Base-by-base conservation (phyloP, 2,797 vertebrate species). In the Myotis daubentonii region DNA sequence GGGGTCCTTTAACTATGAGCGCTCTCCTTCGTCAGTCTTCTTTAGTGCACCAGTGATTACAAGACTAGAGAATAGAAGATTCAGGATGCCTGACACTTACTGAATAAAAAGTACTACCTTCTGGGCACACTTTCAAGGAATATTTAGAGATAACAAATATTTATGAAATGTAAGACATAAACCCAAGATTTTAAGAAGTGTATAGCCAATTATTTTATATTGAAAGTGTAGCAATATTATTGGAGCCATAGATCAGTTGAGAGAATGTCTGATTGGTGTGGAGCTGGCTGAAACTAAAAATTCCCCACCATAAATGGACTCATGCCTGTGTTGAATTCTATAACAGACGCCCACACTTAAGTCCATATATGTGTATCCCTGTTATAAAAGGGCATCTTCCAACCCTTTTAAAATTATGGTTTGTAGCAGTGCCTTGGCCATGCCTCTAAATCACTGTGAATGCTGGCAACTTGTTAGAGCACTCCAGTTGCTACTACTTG, bases 311-410 rank as follows among this genome's bases (percentile, higher is more conserved):
- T 95, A 95, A 92, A 95, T 95, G 96, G 93, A 94, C 87, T 84
- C 89, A 84, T 57, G 23, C 68, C 74, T 82, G 33, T 55, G 44
- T 44, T 93, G 80, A 84, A 87, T 96, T 94, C 80, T 96, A 22
- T 87, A 89, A 71, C 85, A 93, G 71, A 91, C 80, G 60, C 66
- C 80, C 57, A 68, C 0, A 1, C 83, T 75, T 33, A 17, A 95
- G 88, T 78, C 97, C 96, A 91, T 95, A 94, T 96, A 92, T 96
- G 94, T 95, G 25, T 89, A 68, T 89, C 82, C 22, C 89, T 94
- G 82, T 94, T 94, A 70, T 8, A 92, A 89, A 93, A 93, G 71
- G 23, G 66, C 51, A 85, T 81, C 78, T 89, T 87, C 80, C 82
- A 96, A 17, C 62, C 53, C 79, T 96, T 89, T 93, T 83, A 94